Evolutionary conservation across 2,113 vertebrate genomes (phyloP).

Genomic region (Eurypyga helias): DNA sequence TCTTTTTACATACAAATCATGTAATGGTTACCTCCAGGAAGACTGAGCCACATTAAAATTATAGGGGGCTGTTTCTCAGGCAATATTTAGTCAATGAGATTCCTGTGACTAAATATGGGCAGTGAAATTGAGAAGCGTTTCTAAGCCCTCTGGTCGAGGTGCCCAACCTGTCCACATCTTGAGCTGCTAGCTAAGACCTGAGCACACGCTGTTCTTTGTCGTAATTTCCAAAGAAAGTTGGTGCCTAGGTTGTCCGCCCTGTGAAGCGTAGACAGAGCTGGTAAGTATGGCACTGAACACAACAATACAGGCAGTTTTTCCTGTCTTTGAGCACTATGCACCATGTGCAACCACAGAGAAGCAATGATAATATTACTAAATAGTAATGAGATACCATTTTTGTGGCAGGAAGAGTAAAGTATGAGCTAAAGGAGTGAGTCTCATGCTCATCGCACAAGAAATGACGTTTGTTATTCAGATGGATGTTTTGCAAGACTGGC

Average conservation of each 20-base stretch:
- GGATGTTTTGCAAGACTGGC: background rate
- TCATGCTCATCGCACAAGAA: background rate
- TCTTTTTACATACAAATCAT: background rate
- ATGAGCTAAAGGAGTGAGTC: background rate
- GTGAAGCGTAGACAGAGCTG: background rate
- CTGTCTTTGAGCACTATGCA: background rate
- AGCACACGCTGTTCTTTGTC: accelerated
- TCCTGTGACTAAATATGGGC: background rate
- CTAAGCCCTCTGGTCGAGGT: background rate
- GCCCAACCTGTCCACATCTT: background rate
- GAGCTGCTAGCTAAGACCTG: background rate
- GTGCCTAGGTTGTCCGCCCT: background rate
- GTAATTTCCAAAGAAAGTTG: background rate
- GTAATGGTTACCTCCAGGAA: background rate
- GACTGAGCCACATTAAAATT: background rate
- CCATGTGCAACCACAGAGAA: background rate
- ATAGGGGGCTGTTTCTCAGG: background rate
- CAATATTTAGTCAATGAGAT: background rate
- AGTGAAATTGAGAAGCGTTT: background rate
- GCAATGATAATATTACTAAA: background rate
- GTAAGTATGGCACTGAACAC: background rate
- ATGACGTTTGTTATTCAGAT: background rate
- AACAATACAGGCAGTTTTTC: background rate
- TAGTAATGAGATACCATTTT: background rate
- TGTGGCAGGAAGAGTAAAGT: background rate